Percentiles rank a stretch among this genome's conserved stretches.
Conservation (phyloP, 2,113 vertebrate genomes). For the Nasalis larvatus region DNA sequence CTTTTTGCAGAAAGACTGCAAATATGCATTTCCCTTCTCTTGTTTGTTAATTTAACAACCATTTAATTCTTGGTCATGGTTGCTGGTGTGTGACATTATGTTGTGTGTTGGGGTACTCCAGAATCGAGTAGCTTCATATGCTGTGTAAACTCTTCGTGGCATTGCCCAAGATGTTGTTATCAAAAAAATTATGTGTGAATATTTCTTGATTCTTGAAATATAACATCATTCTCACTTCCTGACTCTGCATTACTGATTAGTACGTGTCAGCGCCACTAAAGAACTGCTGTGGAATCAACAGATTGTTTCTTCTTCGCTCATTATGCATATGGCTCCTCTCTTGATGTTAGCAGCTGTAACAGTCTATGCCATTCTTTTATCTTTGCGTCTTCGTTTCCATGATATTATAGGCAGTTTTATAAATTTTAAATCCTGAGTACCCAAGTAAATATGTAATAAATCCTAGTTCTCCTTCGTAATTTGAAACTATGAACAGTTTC, state of each 20-base stretch:
- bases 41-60: neutral
- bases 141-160: neutral
- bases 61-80: neutral
- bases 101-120: no score
- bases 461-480: neutral
- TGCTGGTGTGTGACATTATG: neutral
- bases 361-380: neutral
- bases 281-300: neutral
- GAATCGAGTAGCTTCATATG: neutral
- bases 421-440: neutral
- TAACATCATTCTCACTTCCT: neutral
- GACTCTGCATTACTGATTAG: neutral
- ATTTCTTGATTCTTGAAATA: neutral
- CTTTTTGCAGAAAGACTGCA: neutral
- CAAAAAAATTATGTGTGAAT: neutral
- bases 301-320: neutral
- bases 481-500: neutral
- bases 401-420: neutral
- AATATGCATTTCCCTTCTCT: neutral
- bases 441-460: neutral
- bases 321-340: neutral
- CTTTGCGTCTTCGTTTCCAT: neutral
- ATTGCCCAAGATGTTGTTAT: neutral
- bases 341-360: no score
- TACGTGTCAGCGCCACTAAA: no score